phyloP scores from a whole-genome alignment of 2,797 vertebrate genomes.

The Hoplostethus mediterraneus region DNA sequence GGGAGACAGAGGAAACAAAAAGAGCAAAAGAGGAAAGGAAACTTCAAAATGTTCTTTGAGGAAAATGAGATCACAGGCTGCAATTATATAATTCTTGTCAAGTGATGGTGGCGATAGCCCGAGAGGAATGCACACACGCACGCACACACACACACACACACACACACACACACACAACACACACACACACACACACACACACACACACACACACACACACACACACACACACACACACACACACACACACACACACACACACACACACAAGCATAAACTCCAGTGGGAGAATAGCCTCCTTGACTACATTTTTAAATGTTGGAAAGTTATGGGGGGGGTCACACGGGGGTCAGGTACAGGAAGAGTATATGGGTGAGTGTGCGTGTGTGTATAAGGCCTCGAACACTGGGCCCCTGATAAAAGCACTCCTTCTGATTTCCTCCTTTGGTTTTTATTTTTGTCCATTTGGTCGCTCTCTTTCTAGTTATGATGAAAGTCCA shows the following conservation, averaged over 20 bases:
- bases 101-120: slow-evolving; percentile 92
- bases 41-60: slow-evolving; percentile 92
- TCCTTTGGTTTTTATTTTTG: slow-evolving; percentile 65
- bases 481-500: slow-evolving; percentile 78
- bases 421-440: slow-evolving; percentile 79
- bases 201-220: slow-evolving; percentile 4
- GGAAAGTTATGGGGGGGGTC: slow-evolving; percentile 84
- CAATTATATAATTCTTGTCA: slow-evolving; percentile 98
- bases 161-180: slow-evolving; percentile 13
- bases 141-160: slow-evolving; percentile 35
- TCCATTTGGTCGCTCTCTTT: slow-evolving; percentile 76
- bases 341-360: slow-evolving; percentile 88
- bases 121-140: slow-evolving; percentile 84
- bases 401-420: slow-evolving; percentile 77
- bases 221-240: neutral
- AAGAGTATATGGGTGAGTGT: slow-evolving; percentile 71
- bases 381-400: slow-evolving; percentile 28
- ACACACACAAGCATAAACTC: slow-evolving; percentile 22
- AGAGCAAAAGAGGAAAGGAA: slow-evolving; percentile 83
- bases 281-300: slow-evolving; percentile 85
- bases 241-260: neutral
- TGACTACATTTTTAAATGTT: slow-evolving; percentile 88
- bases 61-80: slow-evolving; percentile 93
- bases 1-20: slow-evolving; percentile 78
- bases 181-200: slow-evolving; percentile 6